Evolutionary conservation across 2,113 vertebrate genomes (phyloP).

Genomic region (Tor tambroides): DNA sequence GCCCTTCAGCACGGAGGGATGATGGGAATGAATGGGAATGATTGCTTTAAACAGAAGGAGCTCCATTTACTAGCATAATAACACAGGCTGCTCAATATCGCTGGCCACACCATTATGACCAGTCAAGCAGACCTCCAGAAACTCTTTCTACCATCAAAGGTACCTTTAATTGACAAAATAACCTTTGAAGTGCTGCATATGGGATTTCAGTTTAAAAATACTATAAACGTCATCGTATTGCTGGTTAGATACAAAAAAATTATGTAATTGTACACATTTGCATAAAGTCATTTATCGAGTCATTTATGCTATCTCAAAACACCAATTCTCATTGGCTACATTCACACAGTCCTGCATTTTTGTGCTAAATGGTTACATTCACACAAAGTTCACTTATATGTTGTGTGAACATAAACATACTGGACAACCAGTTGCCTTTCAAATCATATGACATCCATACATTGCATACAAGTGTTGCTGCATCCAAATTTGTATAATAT

Average conservation of each 20-base stretch:
- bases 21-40: constrained; percentile 8
- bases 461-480: not conserved
- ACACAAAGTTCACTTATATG: not conserved
- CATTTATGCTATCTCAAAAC: not conserved
- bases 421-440: not conserved
- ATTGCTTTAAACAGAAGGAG: constrained; percentile 25
- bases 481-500: not conserved
- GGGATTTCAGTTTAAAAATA: not conserved
- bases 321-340: not conserved
- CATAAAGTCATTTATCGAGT: not conserved
- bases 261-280: not conserved
- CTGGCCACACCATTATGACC: not conserved
- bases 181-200: not conserved
- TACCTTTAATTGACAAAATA: not conserved
- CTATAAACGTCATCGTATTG: not conserved
- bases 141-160: not conserved
- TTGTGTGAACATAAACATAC: not conserved
- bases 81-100: not conserved
- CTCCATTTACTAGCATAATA: constrained; percentile 31
- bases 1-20: not conserved
- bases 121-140: not conserved
- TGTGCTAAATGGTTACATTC: not conserved
- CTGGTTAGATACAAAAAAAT: not conserved
- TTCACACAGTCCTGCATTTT: not conserved
- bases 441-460: not conserved